Percentiles rank a stretch among this genome's conserved stretches.
Conservation (phyloP, 2,797 vertebrate species). For the Leucoraja ocellata region DNA sequence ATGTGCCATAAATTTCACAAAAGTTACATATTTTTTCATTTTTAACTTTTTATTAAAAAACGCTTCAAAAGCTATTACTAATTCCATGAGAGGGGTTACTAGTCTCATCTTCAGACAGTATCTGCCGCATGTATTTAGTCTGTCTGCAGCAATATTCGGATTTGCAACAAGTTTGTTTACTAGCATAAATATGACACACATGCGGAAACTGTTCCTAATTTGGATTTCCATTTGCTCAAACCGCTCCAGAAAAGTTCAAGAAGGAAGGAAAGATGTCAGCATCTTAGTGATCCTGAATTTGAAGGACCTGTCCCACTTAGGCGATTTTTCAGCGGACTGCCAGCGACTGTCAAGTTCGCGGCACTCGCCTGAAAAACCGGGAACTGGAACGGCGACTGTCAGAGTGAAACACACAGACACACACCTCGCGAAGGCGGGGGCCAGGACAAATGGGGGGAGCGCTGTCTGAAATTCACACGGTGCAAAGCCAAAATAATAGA, state of each 20-base stretch:
- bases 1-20: background rate
- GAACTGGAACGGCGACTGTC: no score
- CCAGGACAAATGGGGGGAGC: no score
- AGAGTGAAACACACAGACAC: no score
- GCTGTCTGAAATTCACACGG: no score
- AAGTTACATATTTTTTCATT: background rate
- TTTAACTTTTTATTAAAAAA: background rate
- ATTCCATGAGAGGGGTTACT: background rate
- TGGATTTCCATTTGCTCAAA: background rate
- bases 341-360: no score
- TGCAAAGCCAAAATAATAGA: no score
- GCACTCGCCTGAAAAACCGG: constrained; percentile 3
- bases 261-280: background rate
- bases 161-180: background rate
- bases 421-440: no score
- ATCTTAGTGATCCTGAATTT: background rate
- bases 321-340: no score
- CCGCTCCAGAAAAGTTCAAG: background rate
- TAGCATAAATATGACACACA: background rate
- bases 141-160: background rate
- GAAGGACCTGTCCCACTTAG: no score
- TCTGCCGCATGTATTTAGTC: background rate
- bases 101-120: background rate
- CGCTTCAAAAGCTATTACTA: background rate
- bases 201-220: background rate